phyloP scores from a whole-genome alignment of 2,113 vertebrate species.

The Chascanopsetta lugubris region DNA sequence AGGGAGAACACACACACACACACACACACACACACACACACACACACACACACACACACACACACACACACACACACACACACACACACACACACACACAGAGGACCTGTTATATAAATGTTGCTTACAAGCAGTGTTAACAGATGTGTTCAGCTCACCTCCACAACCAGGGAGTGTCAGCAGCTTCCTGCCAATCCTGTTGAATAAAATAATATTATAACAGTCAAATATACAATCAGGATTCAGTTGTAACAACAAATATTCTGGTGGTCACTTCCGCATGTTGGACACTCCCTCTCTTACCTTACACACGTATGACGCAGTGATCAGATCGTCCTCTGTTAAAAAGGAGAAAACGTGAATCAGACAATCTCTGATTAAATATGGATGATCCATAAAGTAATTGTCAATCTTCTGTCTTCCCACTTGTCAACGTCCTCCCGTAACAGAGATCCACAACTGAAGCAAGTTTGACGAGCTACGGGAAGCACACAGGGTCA shows the following conservation, averaged over 20 bases:
- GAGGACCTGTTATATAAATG: too few species aligned
- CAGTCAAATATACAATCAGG: conserved; percentile 13
- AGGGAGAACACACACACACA: not conserved
- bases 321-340: conserved; percentile 70
- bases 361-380: conserved; percentile 76
- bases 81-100: not conserved
- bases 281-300: conserved; percentile 6
- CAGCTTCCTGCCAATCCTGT: conserved; percentile 78
- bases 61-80: not conserved
- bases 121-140: not conserved
- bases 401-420: fast-evolving
- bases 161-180: conserved; percentile 80
- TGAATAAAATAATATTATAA: too few species aligned
- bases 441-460: not conserved
- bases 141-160: conserved; percentile 57
- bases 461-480: conserved; percentile 4
- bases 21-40: conserved; percentile 1
- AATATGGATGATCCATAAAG: conserved; percentile 7
- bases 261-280: conserved; percentile 52
- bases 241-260: not conserved
- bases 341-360: conserved; percentile 73
- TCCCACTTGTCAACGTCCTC: too few species aligned
- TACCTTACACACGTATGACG: conserved; percentile 78
- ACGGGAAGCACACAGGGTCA: conserved; percentile 57
- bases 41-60: not conserved